Evolutionary conservation across 2,888 invertebrate species (phyloP), one percentile per base, ranked within the genome.

Genomic region (Habrosyne pyritoides): DNA sequence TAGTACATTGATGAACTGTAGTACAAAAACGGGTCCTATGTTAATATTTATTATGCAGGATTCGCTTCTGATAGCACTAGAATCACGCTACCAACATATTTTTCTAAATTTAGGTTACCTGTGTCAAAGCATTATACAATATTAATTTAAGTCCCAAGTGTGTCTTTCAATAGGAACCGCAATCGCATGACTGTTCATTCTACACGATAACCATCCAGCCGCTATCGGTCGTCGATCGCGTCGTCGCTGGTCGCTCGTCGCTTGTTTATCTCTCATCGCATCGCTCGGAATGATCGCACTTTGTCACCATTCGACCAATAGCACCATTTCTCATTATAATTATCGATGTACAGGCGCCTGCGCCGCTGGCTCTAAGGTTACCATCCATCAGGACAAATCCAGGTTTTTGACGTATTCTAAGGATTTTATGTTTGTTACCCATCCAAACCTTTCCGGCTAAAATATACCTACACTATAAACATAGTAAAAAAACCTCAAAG

Each of bases 311-410:
- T 77, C 77, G 59, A 57, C 57, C 59, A 57, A 60, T 57, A 53
- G 56, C 55, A 61, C 61, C 52, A 77, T 78, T 69, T 69, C 66
- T 75, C 69, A 69, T 71, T 67, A 73, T 75, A 78, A 79, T 78
- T 74, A 79, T 72, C 67, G 60, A 55, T 59, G 36, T 48, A 56
- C 52, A 55, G 14, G 2, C 7, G 42, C 14, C 42, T 18, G 42
- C 42, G 42, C 42, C 18, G 24, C 24, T 7, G 4, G 24, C 24
- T 5, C 7, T 22, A 57, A 47, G 42, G 30, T 50, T 18, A 30
- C 30, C 50, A 21, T 21, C 14, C 50, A 21, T 30, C 21, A 4
- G 3, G 24, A 24, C 7, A 5, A 5, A 47, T n/a, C 54, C 60
- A n/a, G n/a, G n/a, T n/a, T n/a, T n/a, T n/a, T n/a, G n/a, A n/a